Evolutionary conservation across 2,888 invertebrate species (phyloP), one percentile per base, ranked within the genome.

Genomic region (Chymomyza procnemis): DNA sequence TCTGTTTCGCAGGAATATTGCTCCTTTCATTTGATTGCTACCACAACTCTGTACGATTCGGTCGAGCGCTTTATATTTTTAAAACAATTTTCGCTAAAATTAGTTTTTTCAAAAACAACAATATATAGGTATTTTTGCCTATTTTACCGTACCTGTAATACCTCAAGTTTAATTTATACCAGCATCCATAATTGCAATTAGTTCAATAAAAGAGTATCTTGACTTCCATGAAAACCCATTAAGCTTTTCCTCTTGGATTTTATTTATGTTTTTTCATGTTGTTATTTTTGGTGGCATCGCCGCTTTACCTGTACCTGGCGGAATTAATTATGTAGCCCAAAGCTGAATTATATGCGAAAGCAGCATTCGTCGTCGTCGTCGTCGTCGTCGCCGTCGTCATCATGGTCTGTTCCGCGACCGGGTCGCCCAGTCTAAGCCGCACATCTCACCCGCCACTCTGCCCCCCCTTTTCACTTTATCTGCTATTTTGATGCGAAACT

Each of bases 311-410:
- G 59, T 22, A 58, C 71, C 61, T 85, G 88, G 78, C 84, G 86
- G 88, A 84, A 84, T 84, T 84, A 84, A 84, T 84, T 87, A 84
- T 87, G 88, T 87, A 80, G 88, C 84, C 84, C 86, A 84, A 76
- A 84, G 84, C 88, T 87, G 78, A 87, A 87, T 87, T 87, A 87
- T 87, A 87, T 87, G 83, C 83, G 83, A 87, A 81, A 82, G 85
- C 83, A 79, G 71, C 69, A 75, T 78, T 76, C 67, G 65, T 54
- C 72, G 62, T 61, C 66, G 62, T 64, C 18, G 22, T 56, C 60
- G 52, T 34, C 12, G n/a, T n/a, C n/a, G 26, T 26, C 26, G 26
- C 26, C 26, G 21, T 59, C 58, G 26, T 61, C 64, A 30, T 16
- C 47, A 47, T 47, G 5, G 26, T 66, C 48, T 56, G 69, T 55